phyloP scores from a whole-genome alignment of 2,113 vertebrate genomes.

The Alouatta palliata region DNA sequence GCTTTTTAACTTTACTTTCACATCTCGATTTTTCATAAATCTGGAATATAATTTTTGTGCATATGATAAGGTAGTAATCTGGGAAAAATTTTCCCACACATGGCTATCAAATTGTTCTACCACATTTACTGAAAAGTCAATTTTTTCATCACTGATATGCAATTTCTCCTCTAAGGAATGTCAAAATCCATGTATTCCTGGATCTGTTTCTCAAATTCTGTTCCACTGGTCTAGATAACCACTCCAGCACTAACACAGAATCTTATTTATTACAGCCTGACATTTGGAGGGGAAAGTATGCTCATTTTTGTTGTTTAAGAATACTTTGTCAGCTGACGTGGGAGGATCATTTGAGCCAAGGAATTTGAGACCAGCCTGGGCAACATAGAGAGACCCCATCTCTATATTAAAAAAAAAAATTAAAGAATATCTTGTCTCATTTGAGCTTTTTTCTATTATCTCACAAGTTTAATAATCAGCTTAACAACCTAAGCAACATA shows the following conservation, averaged over 20 bases:
- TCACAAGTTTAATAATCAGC: neutral
- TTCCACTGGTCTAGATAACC: neutral
- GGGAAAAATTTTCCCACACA: neutral
- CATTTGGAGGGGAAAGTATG: neutral
- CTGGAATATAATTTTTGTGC: neutral
- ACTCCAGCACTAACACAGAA: neutral
- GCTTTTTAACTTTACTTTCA: neutral
- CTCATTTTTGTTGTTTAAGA: neutral
- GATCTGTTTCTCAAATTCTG: neutral
- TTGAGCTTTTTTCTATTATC: neutral
- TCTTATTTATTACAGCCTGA: neutral
- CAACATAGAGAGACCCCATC: too few species aligned
- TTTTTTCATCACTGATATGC: neutral
- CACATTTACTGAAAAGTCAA: slow-evolving; percentile 17
- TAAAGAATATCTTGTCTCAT: neutral
- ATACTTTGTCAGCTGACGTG: neutral
- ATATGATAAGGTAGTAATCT: neutral
- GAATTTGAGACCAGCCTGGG: too few species aligned
- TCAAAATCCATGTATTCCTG: neutral
- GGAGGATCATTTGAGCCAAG: too few species aligned
- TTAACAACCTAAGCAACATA: neutral
- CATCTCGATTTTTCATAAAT: slow-evolving; percentile 7
- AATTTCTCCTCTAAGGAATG: neutral
- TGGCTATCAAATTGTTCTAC: neutral
- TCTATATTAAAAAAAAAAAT: too few species aligned